phyloP scores from a whole-genome alignment of 1,140 invertebrate genomes.

The Pentalonia nigronervosa region DNA sequence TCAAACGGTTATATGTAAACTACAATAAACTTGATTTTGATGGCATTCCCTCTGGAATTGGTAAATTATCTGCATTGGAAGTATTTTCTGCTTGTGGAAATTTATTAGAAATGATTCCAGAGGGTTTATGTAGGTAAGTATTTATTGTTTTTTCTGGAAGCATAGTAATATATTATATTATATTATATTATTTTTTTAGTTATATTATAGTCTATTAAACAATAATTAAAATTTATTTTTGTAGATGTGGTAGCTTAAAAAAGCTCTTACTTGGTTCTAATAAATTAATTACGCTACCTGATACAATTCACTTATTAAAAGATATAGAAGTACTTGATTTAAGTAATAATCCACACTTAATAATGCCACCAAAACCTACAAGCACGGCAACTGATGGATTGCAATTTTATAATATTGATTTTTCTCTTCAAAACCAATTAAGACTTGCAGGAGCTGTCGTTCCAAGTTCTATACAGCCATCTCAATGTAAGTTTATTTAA shows the following conservation, averaged over 20 bases:
- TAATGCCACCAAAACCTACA: constrained; percentile 96
- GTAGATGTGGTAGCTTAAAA: constrained; percentile 93
- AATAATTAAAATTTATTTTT: constrained; percentile 3
- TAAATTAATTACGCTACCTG: constrained; percentile 93
- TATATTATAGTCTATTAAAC: constrained; percentile 55
- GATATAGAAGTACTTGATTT: constrained; percentile 90
- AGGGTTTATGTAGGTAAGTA: constrained; percentile 87
- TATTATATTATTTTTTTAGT: too few relatives aligned
- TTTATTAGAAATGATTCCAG: constrained; percentile 97
- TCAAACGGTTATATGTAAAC: constrained; percentile 91
- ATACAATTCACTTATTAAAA: constrained; percentile 94
- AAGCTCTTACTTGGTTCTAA: constrained; percentile 94
- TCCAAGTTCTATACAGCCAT: constrained; percentile 66
- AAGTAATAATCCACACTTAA: constrained; percentile 91
- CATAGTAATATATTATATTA: constrained; percentile 56
- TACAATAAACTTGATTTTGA: constrained; percentile 96
- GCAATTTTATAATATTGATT: constrained; percentile 99
- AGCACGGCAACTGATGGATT: constrained; percentile 81
- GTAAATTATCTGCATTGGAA: constrained; percentile 91
- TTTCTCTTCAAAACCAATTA: constrained; percentile 94
- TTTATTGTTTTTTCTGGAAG: neutral
- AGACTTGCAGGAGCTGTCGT: constrained; percentile 89
- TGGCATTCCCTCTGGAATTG: constrained; percentile 96
- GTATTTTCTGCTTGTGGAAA: constrained; percentile 97
- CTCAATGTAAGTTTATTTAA: neutral